These are phyloP conservation scores for Lithophane socia DNA, from an alignment of 2,888 invertebrate genomes.

Conservation along the genomic window DNA sequence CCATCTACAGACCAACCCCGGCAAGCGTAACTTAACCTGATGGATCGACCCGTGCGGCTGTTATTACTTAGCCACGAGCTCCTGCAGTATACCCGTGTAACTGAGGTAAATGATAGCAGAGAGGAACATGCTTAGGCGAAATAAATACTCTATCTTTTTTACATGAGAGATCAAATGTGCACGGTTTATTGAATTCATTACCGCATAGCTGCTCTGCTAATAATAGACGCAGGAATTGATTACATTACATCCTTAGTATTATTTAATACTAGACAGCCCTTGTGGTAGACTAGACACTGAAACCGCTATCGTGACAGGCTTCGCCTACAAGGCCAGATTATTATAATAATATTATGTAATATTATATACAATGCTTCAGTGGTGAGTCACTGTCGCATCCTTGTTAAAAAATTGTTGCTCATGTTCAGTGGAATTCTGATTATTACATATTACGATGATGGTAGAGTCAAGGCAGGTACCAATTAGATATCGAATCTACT, in stretches of 20 bases:
- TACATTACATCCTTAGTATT: conserved; percentile 34
- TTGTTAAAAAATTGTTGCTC: conserved; percentile 56
- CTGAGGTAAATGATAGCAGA: too few species aligned
- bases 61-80: too few species aligned
- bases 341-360: conserved; percentile 41
- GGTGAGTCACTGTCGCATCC: conserved; percentile 49
- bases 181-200: not conserved
- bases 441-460: conserved; percentile 26
- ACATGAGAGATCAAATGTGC: not conserved
- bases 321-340: conserved; percentile 90
- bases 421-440: conserved; percentile 41
- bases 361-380: conserved; percentile 54
- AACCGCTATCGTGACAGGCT: conserved; percentile 94
- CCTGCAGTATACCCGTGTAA: too few species aligned
- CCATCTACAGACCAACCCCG: too few species aligned
- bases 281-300: conserved; percentile 76
- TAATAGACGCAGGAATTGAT: conserved; percentile 18
- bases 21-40: too few species aligned
- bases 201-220: not conserved
- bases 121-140: too few species aligned
- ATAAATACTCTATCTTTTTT: too few species aligned
- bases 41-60: too few species aligned
- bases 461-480: not conserved
- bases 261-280: conserved; percentile 4
- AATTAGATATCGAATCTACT: not conserved